phyloP scores from a whole-genome alignment of 2,888 invertebrate genomes.

The Perdita meconis region DNA sequence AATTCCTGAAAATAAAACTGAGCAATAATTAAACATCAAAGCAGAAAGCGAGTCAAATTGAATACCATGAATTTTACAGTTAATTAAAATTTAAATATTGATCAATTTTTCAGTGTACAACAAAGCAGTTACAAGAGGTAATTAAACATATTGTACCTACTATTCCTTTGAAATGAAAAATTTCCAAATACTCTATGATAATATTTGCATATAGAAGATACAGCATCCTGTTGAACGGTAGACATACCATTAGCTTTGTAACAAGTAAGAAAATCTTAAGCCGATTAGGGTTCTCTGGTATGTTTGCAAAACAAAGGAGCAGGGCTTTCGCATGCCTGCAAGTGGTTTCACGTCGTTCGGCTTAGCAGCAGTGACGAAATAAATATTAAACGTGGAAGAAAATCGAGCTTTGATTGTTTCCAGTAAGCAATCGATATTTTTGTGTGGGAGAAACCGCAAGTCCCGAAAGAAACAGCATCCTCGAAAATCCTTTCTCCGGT shows the following conservation, averaged over 20 bases:
- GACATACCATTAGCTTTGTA: not conserved
- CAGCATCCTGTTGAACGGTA: not conserved
- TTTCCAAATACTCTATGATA: not conserved
- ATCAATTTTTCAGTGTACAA: no score
- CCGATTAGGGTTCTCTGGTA: not conserved
- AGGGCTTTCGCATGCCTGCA: not conserved
- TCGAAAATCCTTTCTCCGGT: not conserved
- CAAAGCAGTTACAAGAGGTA: no score
- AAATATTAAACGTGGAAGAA: not conserved
- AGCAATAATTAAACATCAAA: no score
- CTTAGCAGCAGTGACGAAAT: not conserved
- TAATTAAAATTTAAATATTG: no score
- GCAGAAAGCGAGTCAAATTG: no score
- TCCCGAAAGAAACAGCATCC: constrained; percentile 9
- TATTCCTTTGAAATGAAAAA: not conserved
- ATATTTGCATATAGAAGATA: not conserved
- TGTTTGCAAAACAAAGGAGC: constrained; percentile 7
- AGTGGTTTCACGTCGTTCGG: not conserved
- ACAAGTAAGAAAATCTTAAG: not conserved
- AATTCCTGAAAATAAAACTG: no score
- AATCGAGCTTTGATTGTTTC: not conserved
- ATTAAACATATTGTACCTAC: no score
- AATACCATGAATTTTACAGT: no score
- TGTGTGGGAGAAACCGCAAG: not conserved
- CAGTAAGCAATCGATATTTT: not conserved